phyloP scores from a whole-genome alignment of 2,113 vertebrate species.

The Andinoacara biseriatus region DNA sequence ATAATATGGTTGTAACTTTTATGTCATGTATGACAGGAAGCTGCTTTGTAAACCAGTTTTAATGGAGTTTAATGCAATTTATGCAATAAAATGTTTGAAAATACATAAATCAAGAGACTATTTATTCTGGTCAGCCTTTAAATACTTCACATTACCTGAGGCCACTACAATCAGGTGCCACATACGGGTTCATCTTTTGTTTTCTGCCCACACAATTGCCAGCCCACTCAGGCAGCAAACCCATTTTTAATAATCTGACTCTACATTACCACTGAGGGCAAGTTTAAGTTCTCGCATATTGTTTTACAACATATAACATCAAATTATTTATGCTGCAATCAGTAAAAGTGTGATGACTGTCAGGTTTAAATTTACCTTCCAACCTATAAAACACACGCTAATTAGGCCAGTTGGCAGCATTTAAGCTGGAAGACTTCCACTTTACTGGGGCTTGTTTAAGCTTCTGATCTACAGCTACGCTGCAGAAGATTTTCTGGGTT shows the following conservation, averaged over 20 bases:
- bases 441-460: neutral
- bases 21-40: neutral
- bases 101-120: neutral
- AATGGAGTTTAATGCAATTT: neutral
- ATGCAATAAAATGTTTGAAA: neutral
- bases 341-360: slow-evolving; percentile 5
- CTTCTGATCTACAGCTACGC: neutral
- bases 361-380: slow-evolving; percentile 14
- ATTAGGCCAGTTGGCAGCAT: slow-evolving; percentile 12
- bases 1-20: neutral
- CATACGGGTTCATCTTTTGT: neutral
- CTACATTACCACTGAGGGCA: neutral
- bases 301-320: slow-evolving; percentile 9
- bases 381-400: slow-evolving; percentile 18
- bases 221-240: neutral
- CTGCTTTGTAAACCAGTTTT: neutral
- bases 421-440: slow-evolving; percentile 2
- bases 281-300: slow-evolving; percentile 4
- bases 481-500: neutral
- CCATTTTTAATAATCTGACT: neutral
- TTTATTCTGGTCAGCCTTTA: neutral
- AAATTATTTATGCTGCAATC: neutral
- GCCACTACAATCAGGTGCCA: neutral
- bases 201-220: slow-evolving; percentile 8
- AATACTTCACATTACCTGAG: neutral